A percentile compares a stretch with the other conserved stretches of the same genome.
phyloP scores from a whole-genome alignment of 2,797 vertebrate species.

The Phalanger gymnotis region DNA sequence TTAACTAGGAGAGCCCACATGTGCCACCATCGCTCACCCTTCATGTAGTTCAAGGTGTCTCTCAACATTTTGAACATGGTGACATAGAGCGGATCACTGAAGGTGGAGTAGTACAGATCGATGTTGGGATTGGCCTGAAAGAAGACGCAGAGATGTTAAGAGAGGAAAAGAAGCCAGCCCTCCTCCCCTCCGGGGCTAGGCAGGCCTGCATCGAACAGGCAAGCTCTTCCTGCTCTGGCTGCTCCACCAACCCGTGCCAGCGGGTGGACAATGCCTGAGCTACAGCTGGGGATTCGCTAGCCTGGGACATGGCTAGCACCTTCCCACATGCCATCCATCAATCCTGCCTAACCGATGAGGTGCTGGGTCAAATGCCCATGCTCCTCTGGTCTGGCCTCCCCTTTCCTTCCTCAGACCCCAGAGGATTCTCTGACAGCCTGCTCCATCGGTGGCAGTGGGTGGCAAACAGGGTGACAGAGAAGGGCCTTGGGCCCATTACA shows the following conservation, averaged over 20 bases:
- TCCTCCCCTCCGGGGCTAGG: too few relatives aligned
- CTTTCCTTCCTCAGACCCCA: not conserved
- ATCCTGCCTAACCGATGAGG: not conserved
- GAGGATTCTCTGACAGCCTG: not conserved
- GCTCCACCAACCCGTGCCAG: not conserved
- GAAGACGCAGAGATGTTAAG: not conserved
- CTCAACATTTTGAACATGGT: conserved; percentile 98
- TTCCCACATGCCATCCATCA: not conserved
- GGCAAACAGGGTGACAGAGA: not conserved
- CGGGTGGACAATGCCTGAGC: not conserved
- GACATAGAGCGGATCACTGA: conserved; percentile 96
- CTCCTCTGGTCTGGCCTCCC: not conserved
- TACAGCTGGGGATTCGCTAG: not conserved
- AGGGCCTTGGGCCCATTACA: not conserved
- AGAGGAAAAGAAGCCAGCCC: not conserved
- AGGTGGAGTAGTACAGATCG: conserved; percentile 93
- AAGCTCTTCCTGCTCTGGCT: not conserved
- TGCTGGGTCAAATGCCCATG: not conserved
- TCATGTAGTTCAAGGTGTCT: conserved; percentile 95
- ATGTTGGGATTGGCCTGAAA: conserved; percentile 86
- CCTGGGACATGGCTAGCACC: not conserved
- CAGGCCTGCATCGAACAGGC: too few relatives aligned
- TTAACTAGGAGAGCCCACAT: rapidly evolving
- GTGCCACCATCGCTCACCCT: conserved; percentile 85
- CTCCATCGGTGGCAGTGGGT: not conserved